Evolutionary conservation across 2,797 vertebrate genomes (phyloP), one percentile per base, ranked within the genome.

Genomic region (Urocyon cinereoargenteus): DNA sequence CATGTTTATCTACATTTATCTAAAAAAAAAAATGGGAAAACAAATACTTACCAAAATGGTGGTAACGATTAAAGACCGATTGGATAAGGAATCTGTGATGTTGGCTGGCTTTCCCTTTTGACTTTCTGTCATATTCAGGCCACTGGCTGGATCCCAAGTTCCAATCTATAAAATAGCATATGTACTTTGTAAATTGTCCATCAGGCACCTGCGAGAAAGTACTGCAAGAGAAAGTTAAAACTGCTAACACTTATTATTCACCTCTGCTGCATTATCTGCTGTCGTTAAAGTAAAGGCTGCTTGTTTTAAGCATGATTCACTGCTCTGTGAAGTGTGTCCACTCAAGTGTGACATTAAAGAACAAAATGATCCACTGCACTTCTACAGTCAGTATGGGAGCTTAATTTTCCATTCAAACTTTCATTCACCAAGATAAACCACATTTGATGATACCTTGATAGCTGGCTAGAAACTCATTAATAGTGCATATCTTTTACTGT

Each of bases 61-160:
- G 83, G 99, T 99, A 96, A 99, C 99, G 0, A 99, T 98, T 96
- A 99, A 99, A 49, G 99, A 99, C 51, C 99, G 99, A 98, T 99
- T 99, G 95, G 99, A 99, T 90, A 99, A 98, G 5, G 99, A 99
- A 98, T 99, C 99, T 19, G 99, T 99, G 97, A 99, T 99, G 83
- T 99, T 99, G 2, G 99, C 98, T 45, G 99, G 99, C 98, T 99
- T 99, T 97, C 99, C 99, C 97, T 99, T 99, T 98, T 99, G 99
- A 98, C 99, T 99, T 96, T 99, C 99, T 3, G 99, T 99, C 99
- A 99, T 99, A 98, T 99, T 99, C 98, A 99, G 98, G 90, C 99
- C 99, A 96, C 99, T 99, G 84, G 99, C 98, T 31, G 99, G 99
- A 98, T 99, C 99, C 99, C 99, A 99, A 24, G 99, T 99, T 96